Conservation (phyloP, 1,140 invertebrate species). For the Chrysomallon squamiferum region DNA sequence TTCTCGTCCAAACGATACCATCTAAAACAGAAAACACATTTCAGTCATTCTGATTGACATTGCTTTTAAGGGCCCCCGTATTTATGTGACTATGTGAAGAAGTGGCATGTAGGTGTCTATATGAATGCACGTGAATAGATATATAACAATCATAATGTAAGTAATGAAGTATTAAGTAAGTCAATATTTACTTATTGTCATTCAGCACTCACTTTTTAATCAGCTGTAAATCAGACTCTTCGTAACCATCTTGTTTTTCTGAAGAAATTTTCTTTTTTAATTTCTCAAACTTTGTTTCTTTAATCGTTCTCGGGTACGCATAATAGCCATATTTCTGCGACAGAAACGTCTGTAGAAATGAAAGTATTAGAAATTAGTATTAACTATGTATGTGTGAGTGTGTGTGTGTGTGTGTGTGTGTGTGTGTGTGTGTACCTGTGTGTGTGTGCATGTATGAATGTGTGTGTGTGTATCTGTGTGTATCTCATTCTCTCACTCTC, state of each 20-base stretch:
- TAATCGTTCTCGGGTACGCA: conserved; percentile 21
- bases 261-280: background rate
- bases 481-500: no score
- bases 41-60: background rate
- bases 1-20: conserved; percentile 74
- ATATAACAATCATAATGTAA: background rate
- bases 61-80: background rate
- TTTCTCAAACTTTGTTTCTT: conserved; percentile 12
- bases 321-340: conserved; percentile 34
- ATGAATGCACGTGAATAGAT: background rate
- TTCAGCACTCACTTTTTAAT: background rate
- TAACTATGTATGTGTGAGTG: background rate
- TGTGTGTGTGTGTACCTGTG: no score
- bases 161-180: background rate
- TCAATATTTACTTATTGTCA: background rate
- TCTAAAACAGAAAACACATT: conserved; percentile 57
- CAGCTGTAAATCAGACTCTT: background rate
- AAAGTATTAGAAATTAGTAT: no score
- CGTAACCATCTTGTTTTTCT: background rate
- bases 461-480: no score
- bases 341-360: conserved; percentile 24
- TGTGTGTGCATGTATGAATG: no score
- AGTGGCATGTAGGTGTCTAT: background rate
- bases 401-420: background rate
- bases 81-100: background rate